phyloP scores from a whole-genome alignment of 2,113 vertebrate species.

The Petaurus breviceps region DNA sequence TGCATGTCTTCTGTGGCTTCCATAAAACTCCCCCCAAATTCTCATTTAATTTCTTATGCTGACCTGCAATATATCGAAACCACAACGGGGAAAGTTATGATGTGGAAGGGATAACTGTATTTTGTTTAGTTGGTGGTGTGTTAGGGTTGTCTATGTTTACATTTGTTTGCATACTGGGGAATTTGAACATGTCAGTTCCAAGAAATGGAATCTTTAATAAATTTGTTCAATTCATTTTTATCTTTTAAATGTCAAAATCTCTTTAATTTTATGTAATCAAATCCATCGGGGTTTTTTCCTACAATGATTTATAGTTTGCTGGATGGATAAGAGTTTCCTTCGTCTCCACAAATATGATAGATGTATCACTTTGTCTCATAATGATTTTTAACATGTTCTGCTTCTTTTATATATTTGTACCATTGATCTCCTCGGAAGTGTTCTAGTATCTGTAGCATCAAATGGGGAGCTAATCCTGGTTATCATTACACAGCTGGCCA shows the following conservation, averaged over 20 bases:
- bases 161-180: background rate
- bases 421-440: background rate
- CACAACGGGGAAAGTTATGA: too few species aligned
- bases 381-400: background rate
- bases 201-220: background rate
- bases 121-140: background rate
- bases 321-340: background rate
- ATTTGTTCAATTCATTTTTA: background rate
- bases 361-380: background rate
- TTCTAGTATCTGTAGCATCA: background rate
- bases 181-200: background rate
- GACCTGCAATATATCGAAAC: too few species aligned
- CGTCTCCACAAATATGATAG: background rate
- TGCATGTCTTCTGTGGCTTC: too few species aligned
- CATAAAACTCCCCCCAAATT: too few species aligned
- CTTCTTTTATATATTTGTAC: background rate
- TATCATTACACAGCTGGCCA: background rate
- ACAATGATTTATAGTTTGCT: background rate
- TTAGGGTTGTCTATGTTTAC: background rate
- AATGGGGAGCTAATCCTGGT: background rate
- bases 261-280: background rate
- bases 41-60: too few species aligned
- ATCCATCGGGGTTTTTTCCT: background rate
- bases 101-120: too few species aligned
- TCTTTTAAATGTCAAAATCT: background rate